These are phyloP conservation scores for Aphidius gifuensis DNA, from an alignment of 1,140 invertebrate genomes.

Conservation along the genomic window DNA sequence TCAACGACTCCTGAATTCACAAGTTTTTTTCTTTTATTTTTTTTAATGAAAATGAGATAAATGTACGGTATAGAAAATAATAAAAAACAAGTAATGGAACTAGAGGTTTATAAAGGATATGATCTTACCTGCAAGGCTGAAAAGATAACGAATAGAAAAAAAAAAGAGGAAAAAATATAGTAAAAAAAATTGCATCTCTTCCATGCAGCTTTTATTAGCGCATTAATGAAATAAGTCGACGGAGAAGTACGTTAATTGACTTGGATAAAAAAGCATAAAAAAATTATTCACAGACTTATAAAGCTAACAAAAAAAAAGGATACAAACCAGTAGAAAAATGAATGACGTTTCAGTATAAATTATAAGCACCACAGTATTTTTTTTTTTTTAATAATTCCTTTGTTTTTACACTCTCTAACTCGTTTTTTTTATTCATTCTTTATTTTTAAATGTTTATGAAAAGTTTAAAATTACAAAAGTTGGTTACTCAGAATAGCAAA, in stretches of 20 bases:
- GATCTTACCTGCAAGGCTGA: no score
- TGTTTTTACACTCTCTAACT: no score
- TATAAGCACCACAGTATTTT: slow-evolving; percentile 1
- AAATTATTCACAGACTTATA: background rate
- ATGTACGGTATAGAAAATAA: no score
- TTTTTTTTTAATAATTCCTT: slow-evolving; percentile 4
- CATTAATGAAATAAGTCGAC: slow-evolving; percentile 8
- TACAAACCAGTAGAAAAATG: slow-evolving; percentile 10
- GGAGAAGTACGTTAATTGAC: background rate
- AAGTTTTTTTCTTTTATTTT: no score
- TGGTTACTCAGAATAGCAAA: background rate
- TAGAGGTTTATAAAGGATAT: no score
- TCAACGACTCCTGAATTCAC: no score
- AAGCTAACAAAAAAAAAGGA: slow-evolving; percentile 8
- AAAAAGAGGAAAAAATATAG: no score
- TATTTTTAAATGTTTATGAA: background rate
- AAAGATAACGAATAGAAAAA: no score
- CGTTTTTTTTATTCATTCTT: background rate
- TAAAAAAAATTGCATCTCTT: background rate
- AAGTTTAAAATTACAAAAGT: slow-evolving; percentile 19
- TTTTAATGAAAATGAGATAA: no score
- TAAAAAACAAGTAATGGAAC: no score
- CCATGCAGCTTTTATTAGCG: background rate
- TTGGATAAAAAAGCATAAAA: no score
- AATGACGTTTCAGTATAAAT: slow-evolving; percentile 16